A percentile compares a stretch with the other conserved stretches of the same genome.
These are phyloP conservation scores for Caenorhabditis inopinata DNA, from an alignment of 1,140 invertebrate species.

Conservation along the genomic window DNA sequence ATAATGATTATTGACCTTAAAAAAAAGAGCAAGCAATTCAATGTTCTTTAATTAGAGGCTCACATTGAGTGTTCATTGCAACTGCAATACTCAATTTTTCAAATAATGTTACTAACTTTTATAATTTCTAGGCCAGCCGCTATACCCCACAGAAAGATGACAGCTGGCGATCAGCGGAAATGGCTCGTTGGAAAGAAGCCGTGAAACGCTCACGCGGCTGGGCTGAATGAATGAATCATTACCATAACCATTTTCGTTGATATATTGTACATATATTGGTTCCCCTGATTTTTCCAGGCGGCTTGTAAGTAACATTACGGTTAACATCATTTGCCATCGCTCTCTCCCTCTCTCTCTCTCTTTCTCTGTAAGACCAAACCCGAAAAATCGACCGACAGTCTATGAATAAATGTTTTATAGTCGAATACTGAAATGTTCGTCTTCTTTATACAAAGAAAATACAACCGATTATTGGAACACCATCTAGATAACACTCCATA, in stretches of 20 bases:
- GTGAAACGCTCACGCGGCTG: constrained; percentile 34
- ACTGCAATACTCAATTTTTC: background rate
- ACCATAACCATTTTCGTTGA: background rate
- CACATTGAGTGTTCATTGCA: too few relatives aligned
- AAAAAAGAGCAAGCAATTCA: too few relatives aligned
- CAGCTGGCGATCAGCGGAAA: constrained; percentile 9
- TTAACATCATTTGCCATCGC: background rate
- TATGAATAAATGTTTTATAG: background rate
- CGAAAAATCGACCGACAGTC: background rate
- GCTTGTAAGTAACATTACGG: background rate
- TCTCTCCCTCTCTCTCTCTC: background rate
- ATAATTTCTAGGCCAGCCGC: background rate
- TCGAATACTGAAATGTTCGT: too few relatives aligned
- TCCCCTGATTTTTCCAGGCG: constrained; percentile 12
- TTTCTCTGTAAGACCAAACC: too few relatives aligned
- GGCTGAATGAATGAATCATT: constrained; percentile 7
- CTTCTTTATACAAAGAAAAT: too few relatives aligned
- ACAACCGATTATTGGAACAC: too few relatives aligned
- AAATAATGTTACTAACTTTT: background rate
- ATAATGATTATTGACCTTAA: too few relatives aligned
- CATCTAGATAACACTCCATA: too few relatives aligned
- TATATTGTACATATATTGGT: too few relatives aligned
- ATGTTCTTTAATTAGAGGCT: too few relatives aligned
- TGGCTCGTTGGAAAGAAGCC: constrained; percentile 48
- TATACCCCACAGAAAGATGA: constrained; percentile 40